These are phyloP conservation scores for Ascidia mentula DNA, from an alignment of 23 tunicate genomes.

Conservation along the genomic window DNA sequence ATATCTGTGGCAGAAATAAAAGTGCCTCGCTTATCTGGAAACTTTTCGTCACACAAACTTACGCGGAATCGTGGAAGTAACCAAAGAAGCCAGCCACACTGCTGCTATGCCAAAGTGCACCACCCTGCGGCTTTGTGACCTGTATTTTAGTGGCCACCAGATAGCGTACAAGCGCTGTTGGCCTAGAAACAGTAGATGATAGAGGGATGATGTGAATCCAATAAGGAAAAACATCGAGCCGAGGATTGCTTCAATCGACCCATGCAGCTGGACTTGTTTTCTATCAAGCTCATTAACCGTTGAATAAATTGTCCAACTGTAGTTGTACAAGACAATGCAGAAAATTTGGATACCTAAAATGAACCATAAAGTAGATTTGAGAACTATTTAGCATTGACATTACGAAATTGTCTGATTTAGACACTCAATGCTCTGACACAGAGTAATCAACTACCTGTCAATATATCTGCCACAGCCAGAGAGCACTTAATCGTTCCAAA, in stretches of 20 bases:
- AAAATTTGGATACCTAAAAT: not conserved
- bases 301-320: not conserved
- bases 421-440: no score
- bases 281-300: not conserved
- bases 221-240: constrained; percentile 32
- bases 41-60: no score
- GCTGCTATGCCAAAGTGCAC: constrained; percentile 16
- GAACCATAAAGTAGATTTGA: no score
- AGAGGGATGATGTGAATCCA: constrained; percentile 39
- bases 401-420: no score
- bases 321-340: not conserved
- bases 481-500: not conserved
- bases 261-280: not conserved
- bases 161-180: constrained; percentile 32
- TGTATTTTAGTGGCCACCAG: constrained; percentile 19
- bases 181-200: constrained; percentile 34
- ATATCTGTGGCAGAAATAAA: no score
- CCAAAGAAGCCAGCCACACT: constrained; percentile 24
- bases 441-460: no score
- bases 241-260: constrained; percentile 7
- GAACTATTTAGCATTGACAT: no score
- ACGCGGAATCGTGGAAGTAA: constrained; percentile 32
- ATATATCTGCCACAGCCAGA: not conserved
- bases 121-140: not conserved
- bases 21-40: no score